Base-by-base conservation (phyloP, 2,888 invertebrate species). In the Epicampocera succincta region DNA sequence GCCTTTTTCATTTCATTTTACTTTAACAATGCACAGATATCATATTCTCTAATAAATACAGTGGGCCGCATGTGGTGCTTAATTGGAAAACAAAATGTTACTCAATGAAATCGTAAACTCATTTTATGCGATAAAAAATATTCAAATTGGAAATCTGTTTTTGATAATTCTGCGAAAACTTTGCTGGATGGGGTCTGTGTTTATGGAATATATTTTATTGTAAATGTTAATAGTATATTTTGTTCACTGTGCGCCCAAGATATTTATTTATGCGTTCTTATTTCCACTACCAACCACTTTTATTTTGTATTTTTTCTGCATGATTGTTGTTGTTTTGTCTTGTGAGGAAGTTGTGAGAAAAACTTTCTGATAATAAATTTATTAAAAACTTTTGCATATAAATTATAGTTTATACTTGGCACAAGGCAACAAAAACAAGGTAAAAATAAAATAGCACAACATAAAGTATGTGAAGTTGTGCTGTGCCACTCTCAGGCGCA, bases 291-390 rank as follows among this genome's bases (percentile, higher is more conserved):
- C 19, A 61, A 44, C 13, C 56, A 69, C n/a, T 72, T 38, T 48
- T 48, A 46, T 61, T 42, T 63, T 38, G 38, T 11, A 46, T n/a
- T 29, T 58, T 60, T 54, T 46, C 17, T 33, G 44, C 56, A 29
- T 17, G 19, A 33, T 75, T 56, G 33, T 33, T 77, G 56, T 73
- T 69, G 79, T 52, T 79, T 79, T 65, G 54, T 54, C 63, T 79
- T 61, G 44, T 58, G 71, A 60, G 66, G 79, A 85, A 86, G 79
- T 80, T 84, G 69, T 77, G 76, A 78, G 69, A 87, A 78, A 84
- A 85, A 85, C 76, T 86, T 88, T 87, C 84, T 76, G 84, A 84
- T 87, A 87, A 88, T 87, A 88, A 87, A 87, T 88, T 87, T 86
- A 87, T 87, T 86, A 85, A 86, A 85, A 88, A 87, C 85, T 87